Evolutionary conservation across 1,140 invertebrate genomes (phyloP).

Genomic region (Mesaphorura yosii): DNA sequence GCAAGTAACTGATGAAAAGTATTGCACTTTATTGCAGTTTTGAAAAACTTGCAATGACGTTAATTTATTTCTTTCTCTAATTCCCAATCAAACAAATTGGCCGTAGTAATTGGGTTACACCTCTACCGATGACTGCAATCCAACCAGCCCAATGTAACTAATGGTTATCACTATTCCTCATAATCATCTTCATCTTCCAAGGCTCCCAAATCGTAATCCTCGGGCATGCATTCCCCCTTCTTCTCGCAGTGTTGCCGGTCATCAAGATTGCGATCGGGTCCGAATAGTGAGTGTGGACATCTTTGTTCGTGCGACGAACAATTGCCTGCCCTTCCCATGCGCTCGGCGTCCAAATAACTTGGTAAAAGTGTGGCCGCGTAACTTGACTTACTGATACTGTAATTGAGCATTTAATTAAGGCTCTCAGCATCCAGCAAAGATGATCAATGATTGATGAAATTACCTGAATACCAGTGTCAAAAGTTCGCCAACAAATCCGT

Average conservation of each 20-base stretch:
- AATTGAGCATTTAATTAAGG: constrained; percentile 2
- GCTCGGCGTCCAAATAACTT: constrained; percentile 20
- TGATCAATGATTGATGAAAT: neutral
- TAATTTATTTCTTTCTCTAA: too few relatives aligned
- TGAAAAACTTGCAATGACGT: too few relatives aligned
- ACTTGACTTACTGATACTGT: constrained; percentile 18
- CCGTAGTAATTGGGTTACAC: too few relatives aligned
- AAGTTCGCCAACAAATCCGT: constrained; percentile 27
- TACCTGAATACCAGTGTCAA: constrained; percentile 25
- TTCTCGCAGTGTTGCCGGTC: too few relatives aligned
- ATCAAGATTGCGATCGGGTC: too few relatives aligned
- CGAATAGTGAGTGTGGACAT: constrained; percentile 18
- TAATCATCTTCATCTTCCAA: neutral
- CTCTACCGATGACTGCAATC: too few relatives aligned
- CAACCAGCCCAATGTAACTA: too few relatives aligned
- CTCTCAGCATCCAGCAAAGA: neutral
- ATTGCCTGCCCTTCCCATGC: constrained; percentile 14
- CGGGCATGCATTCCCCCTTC: neutral
- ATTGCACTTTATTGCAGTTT: too few relatives aligned
- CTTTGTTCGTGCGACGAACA: constrained; percentile 7
- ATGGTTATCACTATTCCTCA: too few relatives aligned
- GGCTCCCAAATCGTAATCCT: neutral
- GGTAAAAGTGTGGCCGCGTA: constrained; percentile 17
- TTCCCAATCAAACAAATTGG: too few relatives aligned
- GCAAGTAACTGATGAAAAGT: too few relatives aligned